phyloP scores from a whole-genome alignment of 1,140 invertebrate genomes.

The Pseudomyrmex dendroicus region DNA sequence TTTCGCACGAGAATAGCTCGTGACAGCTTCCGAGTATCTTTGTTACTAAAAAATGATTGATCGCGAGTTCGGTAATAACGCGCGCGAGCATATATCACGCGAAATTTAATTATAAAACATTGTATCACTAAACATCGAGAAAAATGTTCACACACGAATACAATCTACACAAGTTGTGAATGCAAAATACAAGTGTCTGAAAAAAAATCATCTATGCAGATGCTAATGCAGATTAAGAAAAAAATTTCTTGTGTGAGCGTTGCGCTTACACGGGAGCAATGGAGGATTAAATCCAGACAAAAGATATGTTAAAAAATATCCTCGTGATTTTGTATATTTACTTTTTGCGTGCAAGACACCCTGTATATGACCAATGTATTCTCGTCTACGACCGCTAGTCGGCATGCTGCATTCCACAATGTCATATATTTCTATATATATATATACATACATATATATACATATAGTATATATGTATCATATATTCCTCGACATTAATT shows the following conservation, averaged over 20 bases:
- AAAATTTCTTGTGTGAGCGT: no score
- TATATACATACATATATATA: background rate
- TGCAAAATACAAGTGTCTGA: no score
- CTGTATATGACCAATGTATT: constrained; percentile 60
- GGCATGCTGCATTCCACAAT: constrained; percentile 72
- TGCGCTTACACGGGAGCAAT: no score
- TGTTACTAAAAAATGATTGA: background rate
- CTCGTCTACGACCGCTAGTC: constrained; percentile 69
- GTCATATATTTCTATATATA: constrained; percentile 20
- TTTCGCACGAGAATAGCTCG: constrained; percentile 27
- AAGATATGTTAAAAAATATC: background rate
- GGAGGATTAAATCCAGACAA: no score
- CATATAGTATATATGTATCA: constrained; percentile 2
- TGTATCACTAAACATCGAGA: no score
- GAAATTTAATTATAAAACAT: no score
- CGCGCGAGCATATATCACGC: background rate
- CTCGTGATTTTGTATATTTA: background rate
- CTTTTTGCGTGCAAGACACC: constrained; percentile 52
- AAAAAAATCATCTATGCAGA: no score
- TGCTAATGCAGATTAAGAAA: no score
- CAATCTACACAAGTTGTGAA: no score
- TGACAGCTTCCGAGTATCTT: constrained; percentile 1
- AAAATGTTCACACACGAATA: no score
- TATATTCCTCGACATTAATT: no score
- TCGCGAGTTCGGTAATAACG: background rate